Base-by-base conservation (phyloP, 2,113 vertebrate genomes). In the Corvus cornix region DNA sequence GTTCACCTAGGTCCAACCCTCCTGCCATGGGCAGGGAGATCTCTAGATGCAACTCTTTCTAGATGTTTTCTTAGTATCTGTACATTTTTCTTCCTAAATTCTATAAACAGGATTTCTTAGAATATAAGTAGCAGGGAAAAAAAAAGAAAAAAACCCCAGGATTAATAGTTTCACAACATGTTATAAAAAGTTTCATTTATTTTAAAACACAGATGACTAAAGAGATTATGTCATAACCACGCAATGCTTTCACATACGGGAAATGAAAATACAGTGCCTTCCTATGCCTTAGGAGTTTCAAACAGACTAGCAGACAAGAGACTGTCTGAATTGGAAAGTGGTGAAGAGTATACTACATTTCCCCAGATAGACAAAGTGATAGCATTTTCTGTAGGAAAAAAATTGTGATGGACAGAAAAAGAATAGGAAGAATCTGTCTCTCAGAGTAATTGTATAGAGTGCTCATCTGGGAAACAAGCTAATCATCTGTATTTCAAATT, bases 121-220 rank as follows among this genome's bases (percentile, higher is more conserved):
- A 55, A 16, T 52, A 33, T 35, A 69, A n/a, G 11, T 43, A 14
- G 18, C 27, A 52, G 2, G 21, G 2, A 26, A 51, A 10, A 24
- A 22, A 3, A 21, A 5, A 4, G 4, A 1, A 3, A 15, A n/a
- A 3, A 18, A 0, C 2, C 3, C 18, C 12, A 30, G 3, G 4
- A 44, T 27, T 6, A 46, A 33, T 43, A 49, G 8, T 74, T 88
- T 79, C 48, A 59, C 15, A 75, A 39, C 6, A n/a, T 22, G 12
- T 8, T 76, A 22, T 26, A 51, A 70, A 53, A 82, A 3, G 2
- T 73, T 79, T 89, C 1, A 52, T 80, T 75, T 68, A 11, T 60
- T 93, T 77, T 56, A 55, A 55, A 91, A 26, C 3, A 26, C 13
- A 72, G 37, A 55, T 39, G 4, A 90, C 39, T 77, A 73, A 56